A percentile compares a stretch with the other conserved stretches of the same genome.
Evolutionary conservation across 2,888 invertebrate genomes (phyloP).

Genomic region (Congeria kusceri): DNA sequence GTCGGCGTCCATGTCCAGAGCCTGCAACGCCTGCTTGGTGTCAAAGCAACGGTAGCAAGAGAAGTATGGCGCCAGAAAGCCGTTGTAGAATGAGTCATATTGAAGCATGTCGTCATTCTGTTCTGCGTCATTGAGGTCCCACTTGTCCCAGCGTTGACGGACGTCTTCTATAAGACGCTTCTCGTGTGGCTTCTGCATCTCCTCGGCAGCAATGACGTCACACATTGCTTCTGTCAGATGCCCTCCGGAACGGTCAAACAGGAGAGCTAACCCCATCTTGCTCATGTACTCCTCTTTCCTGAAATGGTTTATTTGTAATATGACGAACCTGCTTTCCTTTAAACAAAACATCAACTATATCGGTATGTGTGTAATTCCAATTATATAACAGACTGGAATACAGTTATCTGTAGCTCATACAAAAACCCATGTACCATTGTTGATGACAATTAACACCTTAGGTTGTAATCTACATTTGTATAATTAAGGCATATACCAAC

Average conservation of each 20-base stretch:
- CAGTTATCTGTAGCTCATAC: too few species aligned
- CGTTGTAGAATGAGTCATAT: slow-evolving; percentile 40
- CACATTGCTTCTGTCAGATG: slow-evolving; percentile 19
- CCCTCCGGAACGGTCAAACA: slow-evolving; percentile 33
- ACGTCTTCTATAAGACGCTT: slow-evolving; percentile 18
- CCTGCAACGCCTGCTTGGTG: slow-evolving; percentile 26
- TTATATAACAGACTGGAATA: too few species aligned
- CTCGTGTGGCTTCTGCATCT: neutral
- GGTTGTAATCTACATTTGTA: too few species aligned
- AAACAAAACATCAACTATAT: too few species aligned
- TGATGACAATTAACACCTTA: too few species aligned
- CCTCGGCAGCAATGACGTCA: neutral
- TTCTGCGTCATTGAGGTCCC: slow-evolving; percentile 27
- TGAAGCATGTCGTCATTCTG: slow-evolving; percentile 27
- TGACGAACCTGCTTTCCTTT: too few species aligned
- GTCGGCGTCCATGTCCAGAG: slow-evolving; percentile 36
- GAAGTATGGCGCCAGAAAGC: slow-evolving; percentile 38
- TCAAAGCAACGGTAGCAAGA: slow-evolving; percentile 30
- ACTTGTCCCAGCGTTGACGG: slow-evolving; percentile 25
- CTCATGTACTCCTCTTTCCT: slow-evolving; percentile 55
- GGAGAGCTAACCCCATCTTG: slow-evolving; percentile 32
- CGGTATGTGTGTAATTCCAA: too few species aligned
- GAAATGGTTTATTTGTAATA: too few species aligned
- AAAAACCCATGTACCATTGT: too few species aligned
- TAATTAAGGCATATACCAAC: too few species aligned